These are phyloP conservation scores for Rhopalosiphum maidis DNA, from an alignment of 1,140 invertebrate genomes.

Conservation along the genomic window DNA sequence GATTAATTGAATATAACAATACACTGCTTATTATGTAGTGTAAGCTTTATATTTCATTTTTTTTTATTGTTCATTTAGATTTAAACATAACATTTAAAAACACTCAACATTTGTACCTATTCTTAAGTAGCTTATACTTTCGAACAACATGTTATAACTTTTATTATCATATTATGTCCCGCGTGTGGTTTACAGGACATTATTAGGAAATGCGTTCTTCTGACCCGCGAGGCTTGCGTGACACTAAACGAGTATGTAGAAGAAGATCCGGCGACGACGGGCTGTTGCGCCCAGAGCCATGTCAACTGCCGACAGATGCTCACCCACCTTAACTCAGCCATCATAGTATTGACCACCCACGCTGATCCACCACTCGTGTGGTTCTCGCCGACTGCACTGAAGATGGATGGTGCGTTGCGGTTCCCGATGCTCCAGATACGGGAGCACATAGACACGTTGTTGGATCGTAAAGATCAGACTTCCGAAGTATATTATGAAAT, in stretches of 20 bases:
- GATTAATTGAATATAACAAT: too few species aligned
- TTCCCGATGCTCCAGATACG: conserved; percentile 93
- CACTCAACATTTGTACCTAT: neutral
- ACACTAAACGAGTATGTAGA: conserved; percentile 48
- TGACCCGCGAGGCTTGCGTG: conserved; percentile 66
- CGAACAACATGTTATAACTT: neutral
- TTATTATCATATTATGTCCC: neutral
- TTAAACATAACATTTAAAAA: neutral
- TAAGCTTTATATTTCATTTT: too few species aligned
- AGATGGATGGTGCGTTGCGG: conserved; percentile 77
- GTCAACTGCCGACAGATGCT: conserved; percentile 33
- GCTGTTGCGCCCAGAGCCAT: conserved; percentile 30
- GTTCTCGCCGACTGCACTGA: conserved; percentile 70
- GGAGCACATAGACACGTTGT: conserved; percentile 93
- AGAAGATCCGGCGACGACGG: conserved; percentile 41
- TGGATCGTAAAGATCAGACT: conserved; percentile 89
- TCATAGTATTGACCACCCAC: conserved; percentile 69
- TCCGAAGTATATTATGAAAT: conserved; percentile 74
- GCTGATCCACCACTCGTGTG: conserved; percentile 75
- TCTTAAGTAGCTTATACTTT: neutral
- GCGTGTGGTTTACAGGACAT: conserved; percentile 64
- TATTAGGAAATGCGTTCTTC: conserved; percentile 66
- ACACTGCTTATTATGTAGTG: too few species aligned
- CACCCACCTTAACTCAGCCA: conserved; percentile 70
- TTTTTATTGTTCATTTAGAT: too few species aligned